Conservation (phyloP, 2,888 invertebrate genomes). For the Apocheima hispidaria region DNA sequence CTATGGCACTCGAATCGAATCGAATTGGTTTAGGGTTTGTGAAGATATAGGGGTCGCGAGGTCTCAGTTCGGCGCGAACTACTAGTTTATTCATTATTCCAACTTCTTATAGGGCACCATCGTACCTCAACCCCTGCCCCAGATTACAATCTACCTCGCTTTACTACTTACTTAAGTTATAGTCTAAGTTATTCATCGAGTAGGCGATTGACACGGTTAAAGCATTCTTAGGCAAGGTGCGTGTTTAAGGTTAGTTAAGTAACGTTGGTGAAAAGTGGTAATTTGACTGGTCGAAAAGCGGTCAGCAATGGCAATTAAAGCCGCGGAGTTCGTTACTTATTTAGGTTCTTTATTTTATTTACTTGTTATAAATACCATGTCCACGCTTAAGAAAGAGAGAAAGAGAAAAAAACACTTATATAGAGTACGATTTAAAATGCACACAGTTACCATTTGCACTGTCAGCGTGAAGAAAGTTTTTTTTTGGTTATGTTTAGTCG, state of each 20-base stretch:
- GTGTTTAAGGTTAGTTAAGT: constrained; percentile 28
- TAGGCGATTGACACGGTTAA: constrained; percentile 33
- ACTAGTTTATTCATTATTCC: constrained; percentile 29
- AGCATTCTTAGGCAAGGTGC: constrained; percentile 38
- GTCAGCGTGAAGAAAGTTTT: too few species aligned
- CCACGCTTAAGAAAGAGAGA: background rate
- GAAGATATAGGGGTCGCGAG: too few species aligned
- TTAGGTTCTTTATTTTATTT: background rate
- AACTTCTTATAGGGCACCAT: constrained; percentile 4
- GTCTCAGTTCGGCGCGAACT: too few species aligned
- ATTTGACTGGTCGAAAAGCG: constrained; percentile 19
- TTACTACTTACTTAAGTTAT: constrained; percentile 3
- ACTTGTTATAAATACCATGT: background rate
- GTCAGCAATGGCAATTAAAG: constrained; percentile 15
- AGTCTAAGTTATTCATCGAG: constrained; percentile 29
- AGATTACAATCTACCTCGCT: constrained; percentile 22
- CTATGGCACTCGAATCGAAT: too few species aligned
- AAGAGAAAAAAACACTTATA: too few species aligned
- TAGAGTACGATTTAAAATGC: too few species aligned
- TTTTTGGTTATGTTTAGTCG: too few species aligned
- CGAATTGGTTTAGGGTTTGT: too few species aligned
- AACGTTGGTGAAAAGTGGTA: constrained; percentile 24
- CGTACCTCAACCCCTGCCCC: constrained; percentile 22
- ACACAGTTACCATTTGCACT: too few species aligned
- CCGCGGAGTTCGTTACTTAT: background rate